phyloP scores from a whole-genome alignment of 2,888 invertebrate genomes.

The Cephus pygmeus region DNA sequence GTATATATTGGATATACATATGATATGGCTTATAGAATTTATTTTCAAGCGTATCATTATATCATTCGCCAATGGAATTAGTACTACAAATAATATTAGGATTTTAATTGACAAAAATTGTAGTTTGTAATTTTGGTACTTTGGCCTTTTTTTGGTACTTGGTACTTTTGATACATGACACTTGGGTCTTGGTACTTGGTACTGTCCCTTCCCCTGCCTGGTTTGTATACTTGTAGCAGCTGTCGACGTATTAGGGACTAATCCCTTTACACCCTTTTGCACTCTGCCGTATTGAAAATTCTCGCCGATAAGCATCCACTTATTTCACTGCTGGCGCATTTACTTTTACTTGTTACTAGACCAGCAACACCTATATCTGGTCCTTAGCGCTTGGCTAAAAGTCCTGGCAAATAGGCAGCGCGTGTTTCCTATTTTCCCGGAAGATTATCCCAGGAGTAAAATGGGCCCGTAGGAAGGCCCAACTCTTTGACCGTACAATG shows the following conservation, averaged over 20 bases:
- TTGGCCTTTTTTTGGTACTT: too few relatives aligned
- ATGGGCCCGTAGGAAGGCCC: conserved; percentile 23
- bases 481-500: conserved; percentile 24
- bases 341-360: too few relatives aligned
- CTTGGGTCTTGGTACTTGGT: too few relatives aligned
- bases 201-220: too few relatives aligned
- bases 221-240: conserved; percentile 34
- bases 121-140: too few relatives aligned
- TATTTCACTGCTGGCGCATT: conserved; percentile 19
- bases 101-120: too few relatives aligned
- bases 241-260: conserved; percentile 40
- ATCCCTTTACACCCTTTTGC: conserved; percentile 38
- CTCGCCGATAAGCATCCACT: conserved; percentile 35
- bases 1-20: too few relatives aligned
- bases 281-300: too few relatives aligned
- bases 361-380: too few relatives aligned
- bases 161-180: too few relatives aligned
- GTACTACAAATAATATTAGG: neutral
- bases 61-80: neutral
- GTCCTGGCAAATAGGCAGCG: conserved; percentile 50
- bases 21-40: too few relatives aligned
- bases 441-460: conserved; percentile 44
- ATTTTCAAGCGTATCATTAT: neutral
- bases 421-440: conserved; percentile 51
- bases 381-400: conserved; percentile 26